These are phyloP conservation scores for Naso thynnoides DNA, from an alignment of 2,797 vertebrate species.

Conservation along the genomic window DNA sequence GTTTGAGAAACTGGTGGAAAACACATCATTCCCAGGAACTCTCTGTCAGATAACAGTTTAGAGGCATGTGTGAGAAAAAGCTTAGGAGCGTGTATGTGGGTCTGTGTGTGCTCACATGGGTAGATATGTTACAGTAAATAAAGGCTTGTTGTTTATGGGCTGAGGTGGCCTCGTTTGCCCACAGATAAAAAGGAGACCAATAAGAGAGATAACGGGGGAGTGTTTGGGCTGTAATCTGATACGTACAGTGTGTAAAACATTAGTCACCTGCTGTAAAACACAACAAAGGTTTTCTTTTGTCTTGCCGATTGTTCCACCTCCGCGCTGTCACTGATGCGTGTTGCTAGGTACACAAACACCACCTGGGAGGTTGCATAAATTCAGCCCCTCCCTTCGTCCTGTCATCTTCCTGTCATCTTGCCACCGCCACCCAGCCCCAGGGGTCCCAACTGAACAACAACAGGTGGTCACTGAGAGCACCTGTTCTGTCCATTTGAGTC, in stretches of 20 bases:
- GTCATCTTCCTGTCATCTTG: slow-evolving; percentile 33
- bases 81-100: slow-evolving; percentile 10
- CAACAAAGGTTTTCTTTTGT: slow-evolving; percentile 11
- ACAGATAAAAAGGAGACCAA: slow-evolving; percentile 46
- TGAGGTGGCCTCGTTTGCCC: slow-evolving; percentile 49
- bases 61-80: slow-evolving; percentile 12
- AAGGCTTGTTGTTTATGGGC: slow-evolving; percentile 34
- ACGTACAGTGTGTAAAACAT: slow-evolving; percentile 19
- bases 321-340: slow-evolving; percentile 23
- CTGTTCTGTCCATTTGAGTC: slow-evolving; percentile 48
- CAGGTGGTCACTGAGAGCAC: slow-evolving; percentile 72
- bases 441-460: slow-evolving; percentile 63
- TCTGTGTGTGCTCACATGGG: slow-evolving; percentile 26
- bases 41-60: slow-evolving; percentile 38
- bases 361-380: slow-evolving; percentile 63
- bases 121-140: slow-evolving; percentile 36
- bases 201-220: slow-evolving; percentile 36
- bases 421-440: slow-evolving; percentile 57
- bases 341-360: slow-evolving; percentile 37
- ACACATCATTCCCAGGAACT: too few relatives aligned
- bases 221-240: slow-evolving; percentile 42
- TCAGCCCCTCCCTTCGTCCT: slow-evolving; percentile 12
- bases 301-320: slow-evolving; percentile 41
- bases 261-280: slow-evolving; percentile 23
- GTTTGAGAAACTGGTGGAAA: too few relatives aligned